Evolutionary conservation across 2,888 invertebrate species (phyloP), one percentile per base, ranked within the genome.

Genomic region (Nemurella pictetii): DNA sequence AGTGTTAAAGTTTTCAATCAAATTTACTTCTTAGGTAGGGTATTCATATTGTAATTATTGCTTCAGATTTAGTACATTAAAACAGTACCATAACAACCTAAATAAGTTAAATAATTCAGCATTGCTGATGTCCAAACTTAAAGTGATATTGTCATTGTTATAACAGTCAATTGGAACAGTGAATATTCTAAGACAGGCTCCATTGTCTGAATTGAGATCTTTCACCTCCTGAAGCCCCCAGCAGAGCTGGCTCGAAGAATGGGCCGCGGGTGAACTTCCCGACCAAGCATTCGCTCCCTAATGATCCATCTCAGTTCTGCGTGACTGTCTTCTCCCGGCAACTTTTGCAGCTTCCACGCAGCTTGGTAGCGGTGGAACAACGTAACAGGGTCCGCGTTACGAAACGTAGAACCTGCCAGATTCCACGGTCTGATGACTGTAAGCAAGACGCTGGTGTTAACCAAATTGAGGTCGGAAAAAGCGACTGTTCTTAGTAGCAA

Each of bases 361-460:
- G 92, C 91, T 87, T 94, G 94, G 88, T 96, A 96, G 87, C 95
- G 93, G 87, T 96, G 95, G 88, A 96, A 96, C 26, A 96, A 90
- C 26, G 94, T 92, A 0, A 96, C 96, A 26, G 96, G 96, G 89
- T 96, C 96, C 89, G 92, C 92, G 86, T 88, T 89, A 26, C 88
- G 88, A 7, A 86, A 91, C 83, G 90, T 90, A 72, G 83, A 35
- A 1, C 89, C 88, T 80, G 90, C 90, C 77, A 90, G 89, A 87
- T 90, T 91, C 87, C 92, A 91, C 12, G 94, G 92, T 89, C 92
- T 92, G 85, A 94, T 94, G 89, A 94, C 94, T 94, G 89, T n/a
- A 26, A 73, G 26, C 75, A 75, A 75, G 55, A 12, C 9, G 15
- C 7, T 36, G 55, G 55, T 36, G 7, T 12, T 36, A 12, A 36